Conservation (phyloP, 2,797 vertebrate genomes). For the Melanotaenia boesemani region DNA sequence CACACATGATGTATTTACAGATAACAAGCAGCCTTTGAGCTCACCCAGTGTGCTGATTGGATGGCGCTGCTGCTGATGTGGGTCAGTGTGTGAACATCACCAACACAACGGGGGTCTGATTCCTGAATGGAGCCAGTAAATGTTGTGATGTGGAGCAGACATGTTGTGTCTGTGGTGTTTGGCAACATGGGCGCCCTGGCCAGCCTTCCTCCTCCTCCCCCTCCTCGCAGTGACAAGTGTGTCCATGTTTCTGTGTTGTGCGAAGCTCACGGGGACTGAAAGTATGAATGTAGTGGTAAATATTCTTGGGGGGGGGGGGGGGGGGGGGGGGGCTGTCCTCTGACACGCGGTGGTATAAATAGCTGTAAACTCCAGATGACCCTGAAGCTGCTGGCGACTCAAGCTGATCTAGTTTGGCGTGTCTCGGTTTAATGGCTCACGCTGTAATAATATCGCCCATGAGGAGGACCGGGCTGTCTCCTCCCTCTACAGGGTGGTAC, state of each 20-base stretch:
- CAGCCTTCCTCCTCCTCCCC: conserved; percentile 19
- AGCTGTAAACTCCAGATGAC: conserved; percentile 72
- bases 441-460: conserved; percentile 57
- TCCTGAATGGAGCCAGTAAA: conserved; percentile 55
- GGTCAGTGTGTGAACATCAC: conserved; percentile 67
- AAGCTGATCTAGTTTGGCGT: conserved; percentile 60
- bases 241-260: conserved; percentile 12
- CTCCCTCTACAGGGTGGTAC: conserved; percentile 37
- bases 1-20: neutral
- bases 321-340: conserved; percentile 15
- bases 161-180: conserved; percentile 50
- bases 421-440: conserved; percentile 42
- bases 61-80: conserved; percentile 40
- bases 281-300: conserved; percentile 35
- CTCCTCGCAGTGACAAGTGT: neutral
- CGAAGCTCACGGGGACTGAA: conserved; percentile 23
- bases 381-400: conserved; percentile 50
- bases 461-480: conserved; percentile 19
- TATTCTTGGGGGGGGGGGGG: conserved; percentile 10
- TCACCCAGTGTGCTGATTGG: neutral
- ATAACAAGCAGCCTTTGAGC: neutral
- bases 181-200: conserved; percentile 40
- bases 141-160: conserved; percentile 71
- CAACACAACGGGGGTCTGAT: conserved; percentile 11
- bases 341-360: conserved; percentile 63